Evolutionary conservation across 1,140 invertebrate species (phyloP).

Genomic region (Brachionus rubens): DNA sequence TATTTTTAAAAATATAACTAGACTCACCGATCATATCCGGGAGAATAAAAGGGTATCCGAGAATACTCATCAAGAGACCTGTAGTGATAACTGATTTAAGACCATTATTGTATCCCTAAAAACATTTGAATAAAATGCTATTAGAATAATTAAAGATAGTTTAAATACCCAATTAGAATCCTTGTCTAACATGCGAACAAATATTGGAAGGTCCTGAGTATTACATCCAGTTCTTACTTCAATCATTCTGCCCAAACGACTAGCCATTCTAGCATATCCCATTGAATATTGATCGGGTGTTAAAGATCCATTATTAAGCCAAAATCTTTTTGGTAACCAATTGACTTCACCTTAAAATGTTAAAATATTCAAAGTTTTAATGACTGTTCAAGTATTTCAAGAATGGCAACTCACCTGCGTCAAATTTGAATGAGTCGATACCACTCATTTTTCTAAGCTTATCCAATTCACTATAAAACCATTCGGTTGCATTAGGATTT

Average conservation of each 20-base stretch:
- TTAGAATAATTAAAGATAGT: background rate
- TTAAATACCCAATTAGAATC: constrained; percentile 69
- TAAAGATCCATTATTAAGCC: constrained; percentile 6
- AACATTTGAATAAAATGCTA: background rate
- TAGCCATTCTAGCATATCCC: constrained; percentile 28
- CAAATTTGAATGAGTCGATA: constrained; percentile 85
- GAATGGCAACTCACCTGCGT: constrained; percentile 75
- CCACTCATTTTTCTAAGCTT: constrained; percentile 53
- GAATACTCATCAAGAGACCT: constrained; percentile 75
- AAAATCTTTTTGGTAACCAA: constrained; percentile 23
- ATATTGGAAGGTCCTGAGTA: constrained; percentile 74
- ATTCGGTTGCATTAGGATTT: constrained; percentile 2
- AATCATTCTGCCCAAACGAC: constrained; percentile 16
- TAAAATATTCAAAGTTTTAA: background rate
- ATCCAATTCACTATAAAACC: constrained; percentile 1
- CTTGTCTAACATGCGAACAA: constrained; percentile 84
- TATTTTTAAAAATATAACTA: background rate
- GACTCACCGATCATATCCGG: constrained; percentile 82
- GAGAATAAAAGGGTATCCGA: constrained; percentile 78
- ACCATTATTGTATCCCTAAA: constrained; percentile 69
- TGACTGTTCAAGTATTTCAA: too few relatives aligned
- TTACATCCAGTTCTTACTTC: constrained; percentile 76
- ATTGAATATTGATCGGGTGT: constrained; percentile 41
- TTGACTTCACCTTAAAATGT: constrained; percentile 2
- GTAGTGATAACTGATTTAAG: constrained; percentile 79